Percentiles rank a stretch among this genome's conserved stretches.
Conservation (phyloP, 2,113 vertebrate species). For the Ctenodactylus gundi region DNA sequence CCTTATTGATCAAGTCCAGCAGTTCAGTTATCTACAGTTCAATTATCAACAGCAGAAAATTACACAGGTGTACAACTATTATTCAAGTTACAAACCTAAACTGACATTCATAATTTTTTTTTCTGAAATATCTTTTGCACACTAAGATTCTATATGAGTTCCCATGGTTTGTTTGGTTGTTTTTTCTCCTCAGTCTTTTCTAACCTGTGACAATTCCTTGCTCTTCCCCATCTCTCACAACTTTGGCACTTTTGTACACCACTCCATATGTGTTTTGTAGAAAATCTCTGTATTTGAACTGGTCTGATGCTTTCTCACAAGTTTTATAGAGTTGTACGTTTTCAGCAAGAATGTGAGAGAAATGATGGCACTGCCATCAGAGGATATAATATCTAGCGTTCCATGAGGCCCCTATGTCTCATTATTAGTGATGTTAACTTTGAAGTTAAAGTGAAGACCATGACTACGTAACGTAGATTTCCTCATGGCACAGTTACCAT, state of each 20-base stretch:
- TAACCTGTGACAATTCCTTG: background rate
- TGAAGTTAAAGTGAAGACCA: background rate
- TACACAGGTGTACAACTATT: background rate
- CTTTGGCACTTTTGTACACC: background rate
- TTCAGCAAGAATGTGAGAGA: background rate
- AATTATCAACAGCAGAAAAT: background rate
- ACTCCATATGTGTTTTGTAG: background rate
- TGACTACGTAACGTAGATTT: background rate
- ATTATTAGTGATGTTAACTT: background rate
- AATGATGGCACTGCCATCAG: background rate
- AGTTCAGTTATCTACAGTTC: background rate
- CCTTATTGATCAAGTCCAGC: background rate
- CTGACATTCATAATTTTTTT: background rate
- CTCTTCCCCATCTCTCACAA: background rate
- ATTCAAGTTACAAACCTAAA: background rate
- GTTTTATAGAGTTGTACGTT: background rate
- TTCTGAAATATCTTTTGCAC: background rate
- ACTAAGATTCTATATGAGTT: background rate
- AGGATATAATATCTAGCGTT: background rate
- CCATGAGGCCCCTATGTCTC: background rate
- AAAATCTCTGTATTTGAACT: background rate
- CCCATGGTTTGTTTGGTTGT: background rate
- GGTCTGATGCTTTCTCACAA: background rate
- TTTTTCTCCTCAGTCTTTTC: background rate
- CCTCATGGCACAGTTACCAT: background rate